Evolutionary conservation across 2,888 invertebrate species (phyloP), one percentile per base, ranked within the genome.

Genomic region (Amphipyra tragopoginis): DNA sequence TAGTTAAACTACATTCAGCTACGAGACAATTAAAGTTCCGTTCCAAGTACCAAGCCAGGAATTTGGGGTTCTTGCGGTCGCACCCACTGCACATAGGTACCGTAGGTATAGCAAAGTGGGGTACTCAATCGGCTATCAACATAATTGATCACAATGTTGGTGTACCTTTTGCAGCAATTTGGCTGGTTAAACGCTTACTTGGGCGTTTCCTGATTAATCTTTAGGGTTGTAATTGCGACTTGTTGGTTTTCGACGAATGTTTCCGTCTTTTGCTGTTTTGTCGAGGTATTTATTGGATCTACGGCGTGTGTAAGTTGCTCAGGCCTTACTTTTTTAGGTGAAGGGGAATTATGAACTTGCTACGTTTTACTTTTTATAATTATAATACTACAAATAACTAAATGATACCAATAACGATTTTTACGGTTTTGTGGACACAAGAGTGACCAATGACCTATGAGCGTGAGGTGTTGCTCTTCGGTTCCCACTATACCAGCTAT

Each of bases 131-230:
- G 83, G 79, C 80, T 80, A 85, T 89, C 84, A 81, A 81, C 79
- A 81, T 86, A 89, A 90, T 90, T 85, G 84, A 86, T 86, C 77
- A 70, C 79, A 80, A 81, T 77, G 78, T 80, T 80, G 76, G 82
- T 79, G 80, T 81, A 83, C 85, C 85, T 86, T 84, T 85, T 79
- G 77, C 83, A 86, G 85, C 80, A 88, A 87, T 88, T 88, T 86
- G 80, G 79, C 81, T 82, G 79, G 86, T 87, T 88, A 86, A 86
- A 85, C 83, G 87, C 82, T 83, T 83, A 67, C 84, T 82, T 83
- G 81, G 86, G 83, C 84, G 85, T 80, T 82, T 81, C 83, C 83
- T 89, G 89, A 91, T 91, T 90, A 90, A 91, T 90, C 87, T 84
- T 81, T 65, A 72, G 82, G 87, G 83, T 72, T 82, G 83, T 88